Base-by-base conservation (phyloP, 2,888 invertebrate genomes). In the Drosophila nr. perissopoda region DNA sequence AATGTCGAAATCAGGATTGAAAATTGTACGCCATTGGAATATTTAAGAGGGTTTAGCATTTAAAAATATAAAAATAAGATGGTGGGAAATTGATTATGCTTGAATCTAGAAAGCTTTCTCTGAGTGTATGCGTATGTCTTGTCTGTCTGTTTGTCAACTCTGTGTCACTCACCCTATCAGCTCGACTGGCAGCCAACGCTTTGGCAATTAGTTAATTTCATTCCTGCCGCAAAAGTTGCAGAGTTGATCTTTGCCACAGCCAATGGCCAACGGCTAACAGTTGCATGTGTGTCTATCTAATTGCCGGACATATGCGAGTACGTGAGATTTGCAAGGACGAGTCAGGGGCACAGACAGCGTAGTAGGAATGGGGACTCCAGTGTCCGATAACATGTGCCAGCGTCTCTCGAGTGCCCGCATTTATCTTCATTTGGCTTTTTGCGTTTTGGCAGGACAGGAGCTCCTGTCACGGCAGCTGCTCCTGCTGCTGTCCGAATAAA, bases 191-290 rank as follows among this genome's bases (percentile, higher is more conserved):
- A 58, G 51, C 51, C 68, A 65, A 29, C 64, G 66, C 69, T 76
- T 69, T 51, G 73, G 84, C 82, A 90, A 91, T 91, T 90, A 87
- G 87, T 87, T 82, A 91, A 91, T 83, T 88, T 83, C 66, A 83
- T 83, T 81, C 79, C 53, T 70, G 64, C 58, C 75, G 64, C 72
- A 57, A 73, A 65, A 67, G 76, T 69, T 76, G 60, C 49, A 74
- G 81, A 84, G 70, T 82, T 81, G 81, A 79, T 88, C 73, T 70
- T 66, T 33, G 53, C 34, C 77, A 61, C 49, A 33, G 36, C 53
- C 33, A 60, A 13, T 18, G 13, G 21, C 16, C 38, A 16, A 34
- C 5, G 34, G 38, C 38, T n/a, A 54, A 38, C 54, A 27, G 38
- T 34, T 63, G 57, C 61, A 56, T 73, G 69, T 49, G 74, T 52